phyloP scores from a whole-genome alignment of 2,888 invertebrate species.

The Anthoptus insignis region DNA sequence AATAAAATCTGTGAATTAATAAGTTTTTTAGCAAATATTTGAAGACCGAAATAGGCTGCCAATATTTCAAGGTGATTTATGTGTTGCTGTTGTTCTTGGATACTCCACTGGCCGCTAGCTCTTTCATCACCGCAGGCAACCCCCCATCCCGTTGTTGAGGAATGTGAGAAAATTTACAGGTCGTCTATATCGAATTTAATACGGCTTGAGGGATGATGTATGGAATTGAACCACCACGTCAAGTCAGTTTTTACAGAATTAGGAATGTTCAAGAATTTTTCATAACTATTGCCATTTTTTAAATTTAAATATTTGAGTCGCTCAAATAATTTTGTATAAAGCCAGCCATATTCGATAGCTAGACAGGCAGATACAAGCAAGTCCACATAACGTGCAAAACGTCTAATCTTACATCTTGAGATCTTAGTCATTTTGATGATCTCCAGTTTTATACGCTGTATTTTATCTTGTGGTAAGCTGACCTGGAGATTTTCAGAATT shows the following conservation, averaged over 20 bases:
- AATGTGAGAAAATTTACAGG: neutral
- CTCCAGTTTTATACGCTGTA: too few species aligned
- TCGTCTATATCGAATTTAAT: too few species aligned
- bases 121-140: neutral
- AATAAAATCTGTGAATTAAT: constrained; percentile 12
- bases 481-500: neutral
- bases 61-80: constrained; percentile 35
- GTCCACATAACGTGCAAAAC: neutral
- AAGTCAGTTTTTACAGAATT: neutral
- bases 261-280: neutral
- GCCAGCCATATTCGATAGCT: neutral
- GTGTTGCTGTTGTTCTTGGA: neutral
- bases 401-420: neutral
- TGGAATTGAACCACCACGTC: too few species aligned
- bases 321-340: neutral
- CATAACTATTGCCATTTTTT: neutral
- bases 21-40: constrained; percentile 39
- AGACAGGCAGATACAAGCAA: neutral
- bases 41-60: constrained; percentile 36
- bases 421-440: neutral
- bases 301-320: neutral
- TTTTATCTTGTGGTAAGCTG: neutral
- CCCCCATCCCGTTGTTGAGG: constrained; percentile 6
- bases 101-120: neutral
- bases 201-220: too few species aligned